These are phyloP conservation scores for Drosophila auraria DNA, from an alignment of 1,140 invertebrate genomes.

Conservation along the genomic window DNA sequence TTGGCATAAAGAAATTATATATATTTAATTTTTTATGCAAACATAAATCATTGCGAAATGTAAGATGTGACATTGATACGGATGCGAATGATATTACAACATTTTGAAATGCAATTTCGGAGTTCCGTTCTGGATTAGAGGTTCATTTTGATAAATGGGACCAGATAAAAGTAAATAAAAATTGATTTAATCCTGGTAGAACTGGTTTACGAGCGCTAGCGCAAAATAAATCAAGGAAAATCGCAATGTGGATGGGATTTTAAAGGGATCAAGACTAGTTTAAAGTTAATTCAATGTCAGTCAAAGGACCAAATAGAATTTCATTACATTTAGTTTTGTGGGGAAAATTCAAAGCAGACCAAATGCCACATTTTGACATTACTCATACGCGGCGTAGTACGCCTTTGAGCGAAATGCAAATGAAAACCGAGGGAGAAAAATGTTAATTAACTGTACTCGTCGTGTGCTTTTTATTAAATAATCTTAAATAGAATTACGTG, in stretches of 20 bases:
- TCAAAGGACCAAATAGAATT: background rate
- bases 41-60: constrained; percentile 54
- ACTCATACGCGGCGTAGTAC: constrained; percentile 50
- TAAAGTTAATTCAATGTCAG: background rate
- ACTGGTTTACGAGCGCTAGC: background rate
- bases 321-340: constrained; percentile 7
- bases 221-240: constrained; percentile 2
- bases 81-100: constrained; percentile 9
- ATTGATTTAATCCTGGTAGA: background rate
- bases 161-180: constrained; percentile 9
- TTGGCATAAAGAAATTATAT: constrained; percentile 52
- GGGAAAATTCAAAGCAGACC: constrained; percentile 1
- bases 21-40: constrained; percentile 53
- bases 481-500: constrained; percentile 76
- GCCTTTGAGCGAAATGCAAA: constrained; percentile 35
- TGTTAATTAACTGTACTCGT: constrained; percentile 68
- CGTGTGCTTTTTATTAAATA: constrained; percentile 72
- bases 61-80: constrained; percentile 56
- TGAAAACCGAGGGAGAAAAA: constrained; percentile 42
- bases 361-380: constrained; percentile 26
- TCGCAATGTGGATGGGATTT: background rate
- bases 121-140: constrained; percentile 48
- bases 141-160: constrained; percentile 19
- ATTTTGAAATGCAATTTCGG: constrained; percentile 24
- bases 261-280: background rate